Evolutionary conservation across 1,140 invertebrate species (phyloP).

Genomic region (Ruditapes philippinarum): DNA sequence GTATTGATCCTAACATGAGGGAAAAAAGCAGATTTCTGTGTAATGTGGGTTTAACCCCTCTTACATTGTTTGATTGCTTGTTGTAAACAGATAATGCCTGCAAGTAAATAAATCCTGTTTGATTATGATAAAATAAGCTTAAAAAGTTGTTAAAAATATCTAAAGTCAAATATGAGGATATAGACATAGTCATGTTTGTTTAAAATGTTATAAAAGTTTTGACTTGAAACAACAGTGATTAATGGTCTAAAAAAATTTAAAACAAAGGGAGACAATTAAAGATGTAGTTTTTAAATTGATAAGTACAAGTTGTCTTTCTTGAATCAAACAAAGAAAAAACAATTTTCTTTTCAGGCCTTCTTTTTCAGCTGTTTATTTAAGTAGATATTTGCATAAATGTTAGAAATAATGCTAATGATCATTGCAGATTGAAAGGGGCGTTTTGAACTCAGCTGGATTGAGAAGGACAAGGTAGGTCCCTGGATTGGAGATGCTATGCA

Average conservation of each 20-base stretch:
- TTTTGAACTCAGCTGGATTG: slow-evolving; percentile 46
- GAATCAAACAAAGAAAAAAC: background rate
- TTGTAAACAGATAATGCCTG: slow-evolving; percentile 37
- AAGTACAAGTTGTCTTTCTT: slow-evolving; percentile 9
- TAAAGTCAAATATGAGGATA: background rate
- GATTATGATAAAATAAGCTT: slow-evolving; percentile 7
- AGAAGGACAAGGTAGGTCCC: slow-evolving; percentile 57
- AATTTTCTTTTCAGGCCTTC: background rate
- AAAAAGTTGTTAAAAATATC: background rate
- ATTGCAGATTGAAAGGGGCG: slow-evolving; percentile 65
- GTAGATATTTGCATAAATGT: background rate
- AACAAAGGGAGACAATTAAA: slow-evolving; percentile 1
- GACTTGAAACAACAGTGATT: too few relatives aligned
- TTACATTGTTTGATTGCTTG: slow-evolving; percentile 17
- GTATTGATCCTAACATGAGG: background rate
- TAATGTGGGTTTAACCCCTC: slow-evolving; percentile 16
- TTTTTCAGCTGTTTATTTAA: slow-evolving; percentile 1
- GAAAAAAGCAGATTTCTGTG: background rate
- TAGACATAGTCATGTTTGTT: too few relatives aligned
- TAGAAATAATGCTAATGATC: slow-evolving; percentile 56
- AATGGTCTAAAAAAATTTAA: too few relatives aligned
- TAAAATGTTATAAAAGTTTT: too few relatives aligned
- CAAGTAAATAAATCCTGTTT: slow-evolving; percentile 29
- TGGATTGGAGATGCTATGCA: slow-evolving; percentile 67
- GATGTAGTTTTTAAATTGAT: too few relatives aligned